Evolutionary conservation across 2,888 invertebrate species (phyloP), one percentile per base, ranked within the genome.

Genomic region (Callyntrura guangdongensis): DNA sequence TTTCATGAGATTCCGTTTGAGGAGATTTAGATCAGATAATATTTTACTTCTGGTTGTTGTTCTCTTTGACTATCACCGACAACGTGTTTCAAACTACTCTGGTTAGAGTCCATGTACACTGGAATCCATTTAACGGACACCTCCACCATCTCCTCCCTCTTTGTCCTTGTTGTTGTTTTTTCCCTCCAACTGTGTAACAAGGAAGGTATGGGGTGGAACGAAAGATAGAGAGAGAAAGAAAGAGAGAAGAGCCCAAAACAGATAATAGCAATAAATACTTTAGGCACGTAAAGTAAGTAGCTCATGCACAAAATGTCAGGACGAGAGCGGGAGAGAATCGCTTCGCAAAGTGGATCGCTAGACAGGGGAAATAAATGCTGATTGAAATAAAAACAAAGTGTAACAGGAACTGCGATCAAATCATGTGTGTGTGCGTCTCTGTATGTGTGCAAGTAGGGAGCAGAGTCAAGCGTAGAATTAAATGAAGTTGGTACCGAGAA

Each of bases 11-110:
- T 81, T 67, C 87, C 69, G 69, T 67, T 86, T 81, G 69, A 87
- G 56, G 81, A 87, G 87, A 87, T 87, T 81, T 87, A 87, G 87
- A 87, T 81, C 59, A 56, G 87, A 87, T 87, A 87, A 81, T 81
- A 87, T 87, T 87, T 87, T 81, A 87, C 87, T 53, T 53, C n/a
- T 53, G n/a, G n/a, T n/a, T 36, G 36, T 36, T 36, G 36, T 36
- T 36, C 36, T 6, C 36, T 36, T 36, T 6, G 36, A 36, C 36
- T 36, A 6, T 36, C 36, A 36, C 3, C 36, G 36, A 36, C 36
- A 36, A 36, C 36, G 36, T 36, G 36, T 36, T 36, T 36, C 6
- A 36, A 36, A 6, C 2, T n/a, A 6, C 69, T 25, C 84, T 86
- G 86, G 86, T 77, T 61, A 79, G 11, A 27, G 79, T 86, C 86